Conservation (phyloP, 2,888 invertebrate genomes). For the Campoplex capitator region DNA sequence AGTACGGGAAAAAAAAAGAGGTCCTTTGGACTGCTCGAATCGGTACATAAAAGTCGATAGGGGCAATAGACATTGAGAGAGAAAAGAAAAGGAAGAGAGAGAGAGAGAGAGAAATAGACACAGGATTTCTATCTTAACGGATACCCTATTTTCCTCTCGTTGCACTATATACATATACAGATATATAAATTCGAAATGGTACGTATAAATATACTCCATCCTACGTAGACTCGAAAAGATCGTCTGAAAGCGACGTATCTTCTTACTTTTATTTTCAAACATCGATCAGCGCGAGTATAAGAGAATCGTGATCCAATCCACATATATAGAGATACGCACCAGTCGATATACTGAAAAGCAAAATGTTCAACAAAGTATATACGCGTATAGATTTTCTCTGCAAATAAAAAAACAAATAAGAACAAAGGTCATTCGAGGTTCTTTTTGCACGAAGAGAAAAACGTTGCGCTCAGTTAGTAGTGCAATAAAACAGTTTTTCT, state of each 20-base stretch:
- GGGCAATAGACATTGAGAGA: slow-evolving; percentile 19
- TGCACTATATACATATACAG: neutral
- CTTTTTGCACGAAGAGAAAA: neutral
- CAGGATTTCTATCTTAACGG: slow-evolving; percentile 26
- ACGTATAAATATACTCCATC: neutral
- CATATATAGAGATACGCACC: neutral
- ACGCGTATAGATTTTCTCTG: neutral
- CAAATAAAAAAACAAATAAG: neutral
- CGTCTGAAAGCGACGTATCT: slow-evolving; percentile 61
- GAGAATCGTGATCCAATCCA: slow-evolving; percentile 28
- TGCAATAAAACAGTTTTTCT: neutral
- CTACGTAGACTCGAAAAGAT: slow-evolving; percentile 42
- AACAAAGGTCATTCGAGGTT: neutral
- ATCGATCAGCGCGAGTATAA: slow-evolving; percentile 56
- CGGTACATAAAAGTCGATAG: slow-evolving; percentile 39
- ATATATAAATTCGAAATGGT: neutral
- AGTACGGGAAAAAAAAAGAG: slow-evolving; percentile 4
- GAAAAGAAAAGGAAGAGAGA: neutral
- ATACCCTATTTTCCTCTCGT: slow-evolving; percentile 17
- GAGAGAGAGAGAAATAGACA: neutral
- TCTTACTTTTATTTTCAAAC: slow-evolving; percentile 66
- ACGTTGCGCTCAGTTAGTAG: neutral
- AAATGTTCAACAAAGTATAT: slow-evolving; percentile 9
- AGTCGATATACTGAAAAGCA: slow-evolving; percentile 28
- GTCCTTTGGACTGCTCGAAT: slow-evolving; percentile 24